A percentile compares a stretch with the other conserved stretches of the same genome.
These are phyloP conservation scores for Drosophila longiperda DNA, from an alignment of 2,888 invertebrate genomes.

Conservation along the genomic window DNA sequence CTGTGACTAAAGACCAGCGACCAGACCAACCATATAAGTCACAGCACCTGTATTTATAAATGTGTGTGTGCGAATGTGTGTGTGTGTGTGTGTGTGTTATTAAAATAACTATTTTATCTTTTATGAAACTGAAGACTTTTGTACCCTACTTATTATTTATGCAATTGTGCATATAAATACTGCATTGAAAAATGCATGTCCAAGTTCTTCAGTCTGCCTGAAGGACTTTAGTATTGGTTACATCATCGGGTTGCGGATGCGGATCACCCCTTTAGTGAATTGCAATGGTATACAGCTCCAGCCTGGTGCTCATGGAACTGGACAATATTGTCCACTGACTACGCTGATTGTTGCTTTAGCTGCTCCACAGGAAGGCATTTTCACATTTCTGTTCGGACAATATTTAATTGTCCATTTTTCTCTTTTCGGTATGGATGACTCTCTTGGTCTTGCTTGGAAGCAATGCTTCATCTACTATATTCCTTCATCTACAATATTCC, in stretches of 20 bases:
- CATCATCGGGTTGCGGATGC: not conserved
- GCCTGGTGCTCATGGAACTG: not conserved
- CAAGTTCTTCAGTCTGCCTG: not conserved
- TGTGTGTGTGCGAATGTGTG: slow-evolving; percentile 1
- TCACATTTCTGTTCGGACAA: not conserved
- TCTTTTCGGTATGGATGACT: not conserved
- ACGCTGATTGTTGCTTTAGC: not conserved
- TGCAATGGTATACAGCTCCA: not conserved
- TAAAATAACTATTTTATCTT: not conserved
- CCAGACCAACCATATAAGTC: slow-evolving; percentile 14
- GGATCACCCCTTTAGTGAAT: not conserved
- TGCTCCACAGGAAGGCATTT: not conserved
- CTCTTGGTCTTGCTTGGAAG: not conserved
- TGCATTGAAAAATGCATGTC: not conserved
- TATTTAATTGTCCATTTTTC: not conserved
- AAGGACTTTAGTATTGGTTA: not conserved
- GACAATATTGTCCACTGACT: not conserved
- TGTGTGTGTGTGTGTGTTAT: slow-evolving; percentile 11
- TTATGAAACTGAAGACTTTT: not conserved
- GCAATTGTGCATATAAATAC: not conserved
- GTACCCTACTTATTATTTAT: not conserved
- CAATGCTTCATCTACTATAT: not conserved
- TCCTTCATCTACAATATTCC: not conserved
- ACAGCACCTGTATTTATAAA: slow-evolving; percentile 18
- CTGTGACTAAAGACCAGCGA: slow-evolving; percentile 16